Evolutionary conservation across 2,113 vertebrate species (phyloP).

Genomic region (Coregonus clupeaformis): DNA sequence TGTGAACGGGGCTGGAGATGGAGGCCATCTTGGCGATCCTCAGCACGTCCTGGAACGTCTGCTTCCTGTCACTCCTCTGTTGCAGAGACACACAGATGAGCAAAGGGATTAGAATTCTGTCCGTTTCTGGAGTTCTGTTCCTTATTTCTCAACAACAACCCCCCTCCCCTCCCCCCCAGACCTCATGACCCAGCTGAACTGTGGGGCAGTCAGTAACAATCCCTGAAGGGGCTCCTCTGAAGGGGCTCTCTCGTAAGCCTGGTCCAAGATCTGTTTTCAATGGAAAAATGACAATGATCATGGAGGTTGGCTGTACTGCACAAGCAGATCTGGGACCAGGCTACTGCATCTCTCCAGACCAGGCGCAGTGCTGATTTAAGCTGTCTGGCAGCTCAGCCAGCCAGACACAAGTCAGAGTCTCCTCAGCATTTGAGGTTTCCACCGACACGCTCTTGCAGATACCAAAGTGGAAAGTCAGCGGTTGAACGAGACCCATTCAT

Average conservation of each 20-base stretch:
- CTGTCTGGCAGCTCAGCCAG: neutral
- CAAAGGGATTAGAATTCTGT: slow-evolving; percentile 51
- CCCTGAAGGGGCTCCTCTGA: neutral
- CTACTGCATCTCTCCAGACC: slow-evolving; percentile 45
- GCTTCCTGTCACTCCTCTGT: slow-evolving; percentile 52
- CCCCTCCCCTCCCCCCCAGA: neutral
- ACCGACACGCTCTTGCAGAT: slow-evolving; percentile 4
- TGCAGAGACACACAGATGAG: slow-evolving; percentile 51
- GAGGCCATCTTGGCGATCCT: slow-evolving; percentile 55
- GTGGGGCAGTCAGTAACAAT: neutral
- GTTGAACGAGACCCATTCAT: slow-evolving; percentile 10
- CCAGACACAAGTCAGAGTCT: neutral
- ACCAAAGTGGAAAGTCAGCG: slow-evolving; percentile 14
- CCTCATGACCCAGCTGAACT: slow-evolving; percentile 19
- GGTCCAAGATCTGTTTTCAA: no score
- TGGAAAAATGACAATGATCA: no score
- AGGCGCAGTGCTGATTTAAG: neutral
- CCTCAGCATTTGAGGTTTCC: slow-evolving; percentile 11
- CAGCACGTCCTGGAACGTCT: slow-evolving; percentile 54
- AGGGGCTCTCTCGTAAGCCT: no score
- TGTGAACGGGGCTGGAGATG: slow-evolving; percentile 29
- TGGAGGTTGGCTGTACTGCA: no score
- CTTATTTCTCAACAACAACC: slow-evolving; percentile 26
- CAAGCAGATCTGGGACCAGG: no score
- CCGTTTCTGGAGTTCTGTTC: slow-evolving; percentile 36